Conservation (phyloP, 1,140 invertebrate genomes). For the Pseudomyrmex cubaensis region DNA sequence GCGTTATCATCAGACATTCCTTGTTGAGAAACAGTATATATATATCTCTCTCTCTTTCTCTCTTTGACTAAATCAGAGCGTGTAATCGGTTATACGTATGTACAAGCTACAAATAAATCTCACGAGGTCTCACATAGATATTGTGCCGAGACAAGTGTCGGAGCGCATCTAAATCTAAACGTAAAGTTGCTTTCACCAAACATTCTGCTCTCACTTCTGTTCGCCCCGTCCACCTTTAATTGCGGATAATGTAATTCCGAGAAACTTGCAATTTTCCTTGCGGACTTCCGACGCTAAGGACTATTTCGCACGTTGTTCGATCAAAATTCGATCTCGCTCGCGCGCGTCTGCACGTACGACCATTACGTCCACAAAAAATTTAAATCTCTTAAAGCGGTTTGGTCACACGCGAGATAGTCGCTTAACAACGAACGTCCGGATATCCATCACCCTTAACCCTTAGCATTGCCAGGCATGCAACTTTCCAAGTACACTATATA, state of each 20-base stretch:
- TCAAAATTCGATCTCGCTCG: not conserved
- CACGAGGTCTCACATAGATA: conserved; percentile 29
- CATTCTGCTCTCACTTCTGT: conserved; percentile 44
- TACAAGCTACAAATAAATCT: conserved; percentile 43
- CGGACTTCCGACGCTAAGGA: conserved; percentile 62
- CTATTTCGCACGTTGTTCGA: conserved; percentile 37
- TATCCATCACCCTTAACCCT: conserved; percentile 82
- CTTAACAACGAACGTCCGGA: conserved; percentile 69
- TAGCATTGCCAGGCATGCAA: conserved; percentile 84
- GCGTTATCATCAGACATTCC: conserved; percentile 25
- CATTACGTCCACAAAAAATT: too few species aligned
- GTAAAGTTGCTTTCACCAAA: conserved; percentile 54
- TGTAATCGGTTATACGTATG: conserved; percentile 28
- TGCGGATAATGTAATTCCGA: conserved; percentile 56
- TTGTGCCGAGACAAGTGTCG: conserved; percentile 32
- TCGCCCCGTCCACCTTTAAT: conserved; percentile 47
- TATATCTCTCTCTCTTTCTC: conserved; percentile 6
- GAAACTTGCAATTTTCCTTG: conserved; percentile 66
- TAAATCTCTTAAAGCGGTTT: not conserved
- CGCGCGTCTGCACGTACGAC: too few species aligned
- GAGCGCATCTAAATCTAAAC: conserved; percentile 49
- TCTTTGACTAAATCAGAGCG: conserved; percentile 39
- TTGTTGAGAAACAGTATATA: conserved; percentile 14
- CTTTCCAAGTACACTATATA: conserved; percentile 75
- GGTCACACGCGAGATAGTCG: conserved; percentile 63